Evolutionary conservation across 2,113 vertebrate genomes (phyloP).

Genomic region (Scomber japonicus): DNA sequence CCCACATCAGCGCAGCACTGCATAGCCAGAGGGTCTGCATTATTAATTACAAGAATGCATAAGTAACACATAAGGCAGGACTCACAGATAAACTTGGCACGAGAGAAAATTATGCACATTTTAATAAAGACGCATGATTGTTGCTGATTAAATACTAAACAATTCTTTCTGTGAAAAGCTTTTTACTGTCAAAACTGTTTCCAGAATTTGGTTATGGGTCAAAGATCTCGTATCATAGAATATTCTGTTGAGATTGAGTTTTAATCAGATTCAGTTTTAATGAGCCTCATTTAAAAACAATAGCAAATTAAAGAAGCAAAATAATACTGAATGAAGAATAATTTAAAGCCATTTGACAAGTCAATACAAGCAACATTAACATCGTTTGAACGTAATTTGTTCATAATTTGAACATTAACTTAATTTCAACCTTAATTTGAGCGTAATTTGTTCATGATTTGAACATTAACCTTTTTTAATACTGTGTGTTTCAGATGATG

Average conservation of each 20-base stretch:
- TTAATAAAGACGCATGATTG: slow-evolving; percentile 9
- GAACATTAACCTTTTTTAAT: too few relatives aligned
- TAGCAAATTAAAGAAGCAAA: neutral
- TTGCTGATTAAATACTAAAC: slow-evolving; percentile 2
- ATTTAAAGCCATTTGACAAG: neutral
- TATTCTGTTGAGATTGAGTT: neutral
- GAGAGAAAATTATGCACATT: slow-evolving; percentile 26
- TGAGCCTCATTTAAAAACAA: too few relatives aligned
- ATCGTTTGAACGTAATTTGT: too few relatives aligned
- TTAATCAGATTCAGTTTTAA: neutral
- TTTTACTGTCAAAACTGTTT: neutral
- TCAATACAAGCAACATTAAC: neutral
- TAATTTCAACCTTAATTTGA: too few relatives aligned
- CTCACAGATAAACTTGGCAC: neutral
- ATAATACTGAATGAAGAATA: too few relatives aligned
- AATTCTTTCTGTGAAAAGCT: neutral
- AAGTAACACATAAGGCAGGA: slow-evolving; percentile 36
- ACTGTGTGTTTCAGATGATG: slow-evolving; percentile 85
- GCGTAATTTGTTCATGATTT: too few relatives aligned
- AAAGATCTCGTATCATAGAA: neutral
- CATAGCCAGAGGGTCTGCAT: slow-evolving; percentile 27
- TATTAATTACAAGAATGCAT: slow-evolving; percentile 46
- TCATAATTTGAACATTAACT: too few relatives aligned
- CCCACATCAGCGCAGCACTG: slow-evolving; percentile 7
- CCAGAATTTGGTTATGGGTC: neutral